These are phyloP conservation scores for Melanargia galathea DNA, from an alignment of 2,888 invertebrate genomes.

Conservation along the genomic window DNA sequence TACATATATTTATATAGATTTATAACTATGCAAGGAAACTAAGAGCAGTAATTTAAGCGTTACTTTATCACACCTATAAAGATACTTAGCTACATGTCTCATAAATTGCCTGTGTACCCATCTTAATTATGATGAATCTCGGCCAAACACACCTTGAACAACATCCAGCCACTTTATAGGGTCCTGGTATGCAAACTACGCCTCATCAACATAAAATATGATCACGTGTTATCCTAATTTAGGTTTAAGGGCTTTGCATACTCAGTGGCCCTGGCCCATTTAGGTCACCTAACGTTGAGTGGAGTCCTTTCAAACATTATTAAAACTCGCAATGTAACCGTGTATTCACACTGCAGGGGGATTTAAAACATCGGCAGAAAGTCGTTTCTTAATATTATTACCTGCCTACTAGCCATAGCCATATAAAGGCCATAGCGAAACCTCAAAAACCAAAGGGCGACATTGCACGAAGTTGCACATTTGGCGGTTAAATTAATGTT, in stretches of 20 bases:
- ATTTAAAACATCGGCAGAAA: neutral
- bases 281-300: slow-evolving; percentile 4
- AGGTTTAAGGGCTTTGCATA: neutral
- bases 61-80: neutral
- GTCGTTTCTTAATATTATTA: neutral
- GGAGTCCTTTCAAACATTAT: slow-evolving; percentile 1
- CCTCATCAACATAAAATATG: slow-evolving; percentile 7
- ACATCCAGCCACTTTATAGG: slow-evolving; percentile 8
- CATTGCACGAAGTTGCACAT: too few species aligned
- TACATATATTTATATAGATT: too few species aligned
- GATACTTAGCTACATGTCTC: neutral
- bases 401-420: neutral
- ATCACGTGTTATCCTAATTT: slow-evolving; percentile 13
- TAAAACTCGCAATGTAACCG: neutral
- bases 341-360: neutral
- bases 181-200: slow-evolving; percentile 1
- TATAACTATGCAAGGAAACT: neutral
- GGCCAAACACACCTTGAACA: slow-evolving; percentile 5
- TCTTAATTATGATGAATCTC: slow-evolving; percentile 16
- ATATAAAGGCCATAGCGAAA: too few species aligned
- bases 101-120: slow-evolving; percentile 2
- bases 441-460: too few species aligned
- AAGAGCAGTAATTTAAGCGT: neutral
- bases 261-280: neutral
- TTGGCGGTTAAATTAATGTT: too few species aligned